Evolutionary conservation across 2,113 vertebrate genomes (phyloP), one percentile per base, ranked within the genome.

Genomic region (Cololabis saira): DNA sequence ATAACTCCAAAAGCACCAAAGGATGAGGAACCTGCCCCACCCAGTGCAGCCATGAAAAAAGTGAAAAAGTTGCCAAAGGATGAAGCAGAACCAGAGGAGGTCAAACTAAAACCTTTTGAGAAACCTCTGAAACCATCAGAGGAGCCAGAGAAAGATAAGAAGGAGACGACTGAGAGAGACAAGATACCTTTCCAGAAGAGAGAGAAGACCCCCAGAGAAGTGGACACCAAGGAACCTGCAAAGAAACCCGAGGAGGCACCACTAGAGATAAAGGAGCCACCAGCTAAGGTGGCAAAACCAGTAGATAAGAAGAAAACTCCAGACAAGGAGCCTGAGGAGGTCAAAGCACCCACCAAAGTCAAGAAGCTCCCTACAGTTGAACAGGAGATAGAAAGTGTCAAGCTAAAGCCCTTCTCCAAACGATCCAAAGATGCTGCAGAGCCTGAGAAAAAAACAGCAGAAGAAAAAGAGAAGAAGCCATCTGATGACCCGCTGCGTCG

Each of bases 61-160:
- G 83, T 92, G 1, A 92, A 86, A 45, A 90, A 81, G 60, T 21
- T 93, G 57, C 89, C 91, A 50, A 40, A 57, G 44, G 90, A 91
- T 42, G 83, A 90, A 27, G 52, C 66, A 49, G 88, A 90, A 76
- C 74, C 88, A 83, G 91, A 93, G 82, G 64, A 53, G 1, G 68
- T 94, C 6, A 88, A 86, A 65, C 81, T 94, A 5, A 94, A 94
- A 82, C 88, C 92, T 13, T 92, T 94, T 79, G 86, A 90, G 62
- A 93, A 84, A 73, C 87, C 91, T 48, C 42, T 22, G 12, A 87
- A 89, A 90, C 30, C 61, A 61, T 48, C 49, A 12, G 69, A 84
- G 17, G 89, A 89, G 44, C 53, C 74, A 18, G 71, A 83, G 42
- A 90, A 84, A 80, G 94, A 88, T 74, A 91, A 84, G 92, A 96